phyloP scores from a whole-genome alignment of 2,797 vertebrate genomes.

The Prunella strophiata region DNA sequence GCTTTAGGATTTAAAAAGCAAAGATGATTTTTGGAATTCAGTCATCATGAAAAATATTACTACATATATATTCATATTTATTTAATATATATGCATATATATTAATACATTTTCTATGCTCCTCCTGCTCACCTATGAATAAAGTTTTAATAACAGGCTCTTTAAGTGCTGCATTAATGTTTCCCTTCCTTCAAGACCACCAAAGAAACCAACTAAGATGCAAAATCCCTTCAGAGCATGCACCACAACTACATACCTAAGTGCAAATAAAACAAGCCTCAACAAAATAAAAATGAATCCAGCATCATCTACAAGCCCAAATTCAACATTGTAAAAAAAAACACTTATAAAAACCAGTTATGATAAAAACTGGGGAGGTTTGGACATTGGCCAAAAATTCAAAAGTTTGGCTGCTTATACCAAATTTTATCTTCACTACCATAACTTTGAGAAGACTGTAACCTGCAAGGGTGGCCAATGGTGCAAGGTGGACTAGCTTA shows the following conservation, averaged over 20 bases:
- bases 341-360: background rate
- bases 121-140: background rate
- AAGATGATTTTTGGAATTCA: background rate
- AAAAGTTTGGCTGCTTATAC: background rate
- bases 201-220: slow-evolving; percentile 31
- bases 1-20: background rate
- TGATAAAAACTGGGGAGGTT: background rate
- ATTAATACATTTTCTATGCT: background rate
- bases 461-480: background rate
- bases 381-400: background rate
- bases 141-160: slow-evolving; percentile 24
- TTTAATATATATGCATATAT: slow-evolving; percentile 34
- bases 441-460: background rate
- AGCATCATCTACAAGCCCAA: slow-evolving; percentile 6
- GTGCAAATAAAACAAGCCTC: slow-evolving; percentile 38
- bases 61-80: background rate
- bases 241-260: slow-evolving; percentile 10
- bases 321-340: background rate
- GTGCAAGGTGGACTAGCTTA: background rate
- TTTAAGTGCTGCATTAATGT: slow-evolving; percentile 32
- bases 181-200: slow-evolving; percentile 28
- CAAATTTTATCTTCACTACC: background rate
- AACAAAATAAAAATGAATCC: slow-evolving; percentile 34
- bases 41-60: background rate
- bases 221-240: background rate